phyloP scores from a whole-genome alignment of 1,140 invertebrate species.

The Heliconius himera region DNA sequence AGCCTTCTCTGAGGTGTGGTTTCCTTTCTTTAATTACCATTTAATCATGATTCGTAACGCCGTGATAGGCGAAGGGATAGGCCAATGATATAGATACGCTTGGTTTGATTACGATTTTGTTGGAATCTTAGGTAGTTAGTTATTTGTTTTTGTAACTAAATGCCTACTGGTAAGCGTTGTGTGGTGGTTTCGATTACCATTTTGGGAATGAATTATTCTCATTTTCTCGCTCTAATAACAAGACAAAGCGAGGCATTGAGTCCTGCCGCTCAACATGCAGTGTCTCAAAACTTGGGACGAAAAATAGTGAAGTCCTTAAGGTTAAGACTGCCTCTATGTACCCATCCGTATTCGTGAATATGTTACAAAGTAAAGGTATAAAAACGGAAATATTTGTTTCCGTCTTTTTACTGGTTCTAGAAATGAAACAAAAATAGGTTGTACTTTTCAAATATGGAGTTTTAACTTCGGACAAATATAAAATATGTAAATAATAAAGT shows the following conservation, averaged over 20 bases:
- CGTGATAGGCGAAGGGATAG: conserved; percentile 6
- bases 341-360: neutral
- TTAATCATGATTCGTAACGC: conserved; percentile 55
- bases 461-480: neutral
- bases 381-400: too few relatives aligned
- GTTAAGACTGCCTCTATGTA: too few relatives aligned
- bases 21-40: conserved; percentile 54
- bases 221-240: too few relatives aligned
- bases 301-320: too few relatives aligned
- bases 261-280: neutral
- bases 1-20: conserved; percentile 25
- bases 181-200: too few relatives aligned
- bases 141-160: neutral
- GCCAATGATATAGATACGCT: conserved; percentile 8
- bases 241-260: neutral
- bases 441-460: too few relatives aligned
- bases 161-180: too few relatives aligned
- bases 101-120: neutral
- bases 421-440: too few relatives aligned
- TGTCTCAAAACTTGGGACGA: neutral
- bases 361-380: neutral
- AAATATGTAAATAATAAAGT: neutral
- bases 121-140: neutral
- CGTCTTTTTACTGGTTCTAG: too few relatives aligned
- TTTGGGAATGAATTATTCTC: too few relatives aligned